phyloP scores from a whole-genome alignment of 2,113 vertebrate genomes.

The Drymodes brunneopygia region DNA sequence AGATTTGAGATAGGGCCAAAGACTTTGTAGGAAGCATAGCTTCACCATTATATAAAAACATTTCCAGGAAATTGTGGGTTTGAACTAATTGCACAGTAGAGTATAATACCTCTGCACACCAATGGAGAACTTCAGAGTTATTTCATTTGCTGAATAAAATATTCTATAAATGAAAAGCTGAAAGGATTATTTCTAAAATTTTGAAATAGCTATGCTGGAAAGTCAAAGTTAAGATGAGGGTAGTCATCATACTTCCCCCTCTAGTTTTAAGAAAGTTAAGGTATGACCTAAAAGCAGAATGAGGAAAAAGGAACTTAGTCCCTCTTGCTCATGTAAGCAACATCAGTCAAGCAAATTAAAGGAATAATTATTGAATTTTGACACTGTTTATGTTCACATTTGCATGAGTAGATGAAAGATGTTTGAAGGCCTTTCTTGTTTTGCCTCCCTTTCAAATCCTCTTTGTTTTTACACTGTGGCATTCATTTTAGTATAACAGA shows the following conservation, averaged over 20 bases:
- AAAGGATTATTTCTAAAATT: not conserved
- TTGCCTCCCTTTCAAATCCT: not conserved
- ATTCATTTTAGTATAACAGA: not conserved
- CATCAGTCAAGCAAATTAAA: not conserved
- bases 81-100: not conserved
- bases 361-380: not conserved
- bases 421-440: not conserved
- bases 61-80: not conserved
- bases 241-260: not conserved
- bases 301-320: not conserved
- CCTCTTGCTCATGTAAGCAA: not conserved
- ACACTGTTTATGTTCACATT: not conserved
- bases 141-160: not conserved
- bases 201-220: not conserved
- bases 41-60: not conserved
- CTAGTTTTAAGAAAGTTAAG: not conserved
- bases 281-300: not conserved
- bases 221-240: not conserved
- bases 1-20: not conserved
- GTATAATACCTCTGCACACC: not conserved
- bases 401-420: not conserved
- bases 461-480: not conserved
- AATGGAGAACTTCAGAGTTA: not conserved
- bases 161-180: not conserved
- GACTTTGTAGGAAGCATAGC: not conserved